These are phyloP conservation scores for Forbesichthys agassizii DNA, from an alignment of 2,113 vertebrate species.

Conservation along the genomic window DNA sequence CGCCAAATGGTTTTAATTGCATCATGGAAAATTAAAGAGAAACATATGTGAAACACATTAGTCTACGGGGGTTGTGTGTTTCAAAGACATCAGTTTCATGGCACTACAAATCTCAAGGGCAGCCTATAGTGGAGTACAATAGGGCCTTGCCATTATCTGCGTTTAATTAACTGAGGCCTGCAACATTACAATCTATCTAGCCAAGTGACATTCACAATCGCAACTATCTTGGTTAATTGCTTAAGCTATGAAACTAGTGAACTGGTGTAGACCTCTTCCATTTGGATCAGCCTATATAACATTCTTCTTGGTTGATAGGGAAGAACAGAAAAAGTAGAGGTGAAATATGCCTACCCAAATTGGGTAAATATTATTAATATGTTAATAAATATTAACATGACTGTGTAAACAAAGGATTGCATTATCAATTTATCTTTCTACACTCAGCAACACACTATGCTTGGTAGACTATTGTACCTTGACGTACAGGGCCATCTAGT, in stretches of 20 bases:
- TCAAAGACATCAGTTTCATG: conserved; percentile 8
- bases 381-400: no score
- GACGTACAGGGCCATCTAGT: conserved; percentile 51
- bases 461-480: neutral
- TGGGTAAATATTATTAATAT: no score
- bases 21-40: conserved; percentile 26
- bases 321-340: no score
- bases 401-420: no score
- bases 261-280: neutral
- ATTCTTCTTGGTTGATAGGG: no score
- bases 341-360: no score
- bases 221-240: conserved; percentile 3
- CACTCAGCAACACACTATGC: neutral
- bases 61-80: conserved; percentile 7
- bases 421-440: neutral
- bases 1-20: conserved; percentile 26
- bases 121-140: conserved; percentile 5
- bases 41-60: conserved; percentile 2
- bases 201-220: neutral
- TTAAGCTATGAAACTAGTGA: neutral
- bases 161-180: conserved; percentile 26
- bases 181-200: neutral
- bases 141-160: conserved; percentile 32
- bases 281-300: no score
- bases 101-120: conserved; percentile 15